A percentile compares a stretch with the other conserved stretches of the same genome.
Evolutionary conservation across 2,888 invertebrate genomes (phyloP).

Genomic region (Orthosia incerta): DNA sequence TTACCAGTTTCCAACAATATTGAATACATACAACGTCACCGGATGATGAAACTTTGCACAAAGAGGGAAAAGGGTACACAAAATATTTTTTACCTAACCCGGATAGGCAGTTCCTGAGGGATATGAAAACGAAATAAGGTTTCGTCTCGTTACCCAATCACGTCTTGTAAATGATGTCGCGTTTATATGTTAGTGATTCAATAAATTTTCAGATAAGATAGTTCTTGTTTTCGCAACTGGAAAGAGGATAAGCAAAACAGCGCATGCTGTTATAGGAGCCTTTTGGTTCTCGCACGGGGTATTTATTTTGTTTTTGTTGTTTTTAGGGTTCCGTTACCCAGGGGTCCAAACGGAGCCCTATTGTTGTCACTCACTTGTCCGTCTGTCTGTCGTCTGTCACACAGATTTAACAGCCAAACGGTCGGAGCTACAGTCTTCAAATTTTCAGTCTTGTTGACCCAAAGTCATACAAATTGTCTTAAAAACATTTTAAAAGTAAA

Average conservation of each 20-base stretch:
- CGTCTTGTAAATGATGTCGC: constrained; percentile 7
- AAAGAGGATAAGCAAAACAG: background rate
- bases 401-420: too few relatives aligned
- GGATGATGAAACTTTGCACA: constrained; percentile 28
- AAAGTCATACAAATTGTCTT: too few relatives aligned
- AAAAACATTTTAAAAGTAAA: too few relatives aligned
- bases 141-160: constrained; percentile 50
- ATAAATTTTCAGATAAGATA: constrained; percentile 23
- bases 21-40: constrained; percentile 18
- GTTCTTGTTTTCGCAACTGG: background rate
- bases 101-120: constrained; percentile 43
- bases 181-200: constrained; percentile 32
- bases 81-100: constrained; percentile 28
- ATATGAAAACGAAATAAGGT: constrained; percentile 51
- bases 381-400: too few relatives aligned
- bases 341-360: too few relatives aligned
- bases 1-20: background rate
- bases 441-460: too few relatives aligned
- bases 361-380: too few relatives aligned
- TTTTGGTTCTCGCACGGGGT: too few relatives aligned
- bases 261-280: too few relatives aligned
- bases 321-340: too few relatives aligned
- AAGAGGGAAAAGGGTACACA: constrained; percentile 21
- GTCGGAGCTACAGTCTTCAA: too few relatives aligned
- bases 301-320: too few relatives aligned